Conservation (phyloP, 1,140 invertebrate species). For the Drosophila repletoides region DNA sequence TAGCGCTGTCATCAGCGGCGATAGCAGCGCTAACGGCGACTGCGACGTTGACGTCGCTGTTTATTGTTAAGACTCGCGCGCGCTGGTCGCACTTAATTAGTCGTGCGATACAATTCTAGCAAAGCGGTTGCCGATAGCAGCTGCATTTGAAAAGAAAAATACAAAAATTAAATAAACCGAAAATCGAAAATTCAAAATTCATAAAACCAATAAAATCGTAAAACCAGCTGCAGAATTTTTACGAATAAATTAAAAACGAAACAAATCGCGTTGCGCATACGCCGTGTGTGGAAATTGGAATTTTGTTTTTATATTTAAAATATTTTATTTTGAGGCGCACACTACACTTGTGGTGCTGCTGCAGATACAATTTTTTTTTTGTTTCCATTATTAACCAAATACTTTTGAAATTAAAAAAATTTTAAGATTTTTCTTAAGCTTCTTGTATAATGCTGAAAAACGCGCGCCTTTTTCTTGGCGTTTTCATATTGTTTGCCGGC, state of each 20-base stretch:
- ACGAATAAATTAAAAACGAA: not conserved
- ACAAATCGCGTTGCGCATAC: constrained; percentile 57
- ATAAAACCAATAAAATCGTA: not conserved
- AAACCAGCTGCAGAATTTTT: constrained; percentile 4
- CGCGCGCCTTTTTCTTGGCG: constrained; percentile 42
- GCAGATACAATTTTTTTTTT: not conserved
- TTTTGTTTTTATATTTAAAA: too few species aligned
- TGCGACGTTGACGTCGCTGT: constrained; percentile 31
- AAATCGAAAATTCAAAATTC: constrained; percentile 3
- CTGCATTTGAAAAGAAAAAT: constrained; percentile 7
- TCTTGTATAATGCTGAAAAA: constrained; percentile 52
- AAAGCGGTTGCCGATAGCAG: constrained; percentile 58
- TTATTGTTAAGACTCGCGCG: constrained; percentile 77
- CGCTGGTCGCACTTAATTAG: constrained; percentile 74
- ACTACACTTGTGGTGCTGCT: constrained; percentile 16
- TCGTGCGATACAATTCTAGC: constrained; percentile 78
- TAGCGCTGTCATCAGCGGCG: not conserved
- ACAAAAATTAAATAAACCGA: constrained; percentile 13
- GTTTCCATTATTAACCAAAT: not conserved
- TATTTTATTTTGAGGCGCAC: constrained; percentile 3
- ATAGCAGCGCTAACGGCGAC: not conserved
- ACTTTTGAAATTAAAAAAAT: constrained; percentile 1
- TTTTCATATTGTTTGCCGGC: constrained; percentile 51
- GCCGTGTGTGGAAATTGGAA: constrained; percentile 71
- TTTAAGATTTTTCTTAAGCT: constrained; percentile 3